Evolutionary conservation across 2,113 vertebrate species (phyloP).

Genomic region (Proteles cristata): DNA sequence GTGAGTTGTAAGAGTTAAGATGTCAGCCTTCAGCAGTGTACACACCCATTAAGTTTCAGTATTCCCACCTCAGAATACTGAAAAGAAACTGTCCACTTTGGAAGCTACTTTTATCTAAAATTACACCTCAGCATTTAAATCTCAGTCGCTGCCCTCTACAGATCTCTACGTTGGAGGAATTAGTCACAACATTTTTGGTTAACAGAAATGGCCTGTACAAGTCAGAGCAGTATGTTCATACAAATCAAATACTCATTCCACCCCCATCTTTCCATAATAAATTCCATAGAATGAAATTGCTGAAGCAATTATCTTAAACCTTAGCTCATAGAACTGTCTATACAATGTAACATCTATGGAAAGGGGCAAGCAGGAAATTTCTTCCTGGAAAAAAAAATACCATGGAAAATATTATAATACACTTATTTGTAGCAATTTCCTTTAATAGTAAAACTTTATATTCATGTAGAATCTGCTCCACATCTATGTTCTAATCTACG

Average conservation of each 20-base stretch:
- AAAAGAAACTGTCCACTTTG: not conserved
- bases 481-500: not conserved
- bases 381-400: not conserved
- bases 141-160: not conserved
- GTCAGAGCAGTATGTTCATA: not conserved
- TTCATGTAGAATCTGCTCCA: not conserved
- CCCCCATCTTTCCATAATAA: not conserved
- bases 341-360: not conserved
- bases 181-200: not conserved
- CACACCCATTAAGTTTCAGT: not conserved
- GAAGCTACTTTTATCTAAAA: not conserved
- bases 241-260: not conserved
- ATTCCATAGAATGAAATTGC: not conserved
- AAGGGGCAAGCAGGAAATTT: not conserved
- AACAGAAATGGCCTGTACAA: not conserved
- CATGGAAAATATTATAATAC: not conserved
- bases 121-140: not conserved
- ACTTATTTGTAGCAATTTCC: not conserved
- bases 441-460: not conserved
- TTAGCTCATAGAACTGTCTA: not conserved
- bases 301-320: not conserved
- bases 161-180: not conserved
- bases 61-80: not conserved
- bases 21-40: not conserved
- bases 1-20: not conserved